Evolutionary conservation across 1,140 invertebrate genomes (phyloP).

Genomic region (Rhopalosiphum padi): DNA sequence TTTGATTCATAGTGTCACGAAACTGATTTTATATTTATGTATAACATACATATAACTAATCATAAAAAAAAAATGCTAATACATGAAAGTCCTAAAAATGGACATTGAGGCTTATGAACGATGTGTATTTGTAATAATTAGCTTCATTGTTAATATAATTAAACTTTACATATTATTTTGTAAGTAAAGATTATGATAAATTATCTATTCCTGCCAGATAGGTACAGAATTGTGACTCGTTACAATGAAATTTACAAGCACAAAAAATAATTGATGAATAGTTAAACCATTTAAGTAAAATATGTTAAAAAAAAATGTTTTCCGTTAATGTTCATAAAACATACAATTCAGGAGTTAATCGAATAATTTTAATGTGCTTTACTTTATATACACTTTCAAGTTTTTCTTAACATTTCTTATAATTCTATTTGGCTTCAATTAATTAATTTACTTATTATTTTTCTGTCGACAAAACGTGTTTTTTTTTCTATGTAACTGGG

Average conservation of each 20-base stretch:
- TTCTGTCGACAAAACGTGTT: slow-evolving; percentile 16
- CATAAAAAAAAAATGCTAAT: neutral
- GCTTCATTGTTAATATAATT: neutral
- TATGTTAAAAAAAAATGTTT: neutral
- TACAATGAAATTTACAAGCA: neutral
- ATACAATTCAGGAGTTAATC: neutral
- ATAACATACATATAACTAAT: neutral
- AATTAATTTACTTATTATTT: neutral
- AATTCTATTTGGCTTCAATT: neutral
- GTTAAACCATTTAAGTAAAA: neutral
- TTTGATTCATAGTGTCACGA: neutral
- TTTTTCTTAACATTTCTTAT: neutral
- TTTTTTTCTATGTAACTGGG: slow-evolving; percentile 21
- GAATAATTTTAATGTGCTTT: neutral
- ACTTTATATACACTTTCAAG: neutral
- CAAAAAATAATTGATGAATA: neutral
- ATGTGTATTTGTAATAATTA: neutral
- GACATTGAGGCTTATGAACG: neutral
- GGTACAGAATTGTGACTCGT: neutral
- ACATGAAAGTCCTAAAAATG: neutral
- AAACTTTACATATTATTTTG: neutral
- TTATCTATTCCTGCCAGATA: neutral
- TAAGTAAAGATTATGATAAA: neutral
- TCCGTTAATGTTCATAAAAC: neutral
- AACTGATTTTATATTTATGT: neutral